A percentile compares a stretch with the other conserved stretches of the same genome.
Evolutionary conservation across 2,113 vertebrate species (phyloP).

Genomic region (Aegithalos caudatus): DNA sequence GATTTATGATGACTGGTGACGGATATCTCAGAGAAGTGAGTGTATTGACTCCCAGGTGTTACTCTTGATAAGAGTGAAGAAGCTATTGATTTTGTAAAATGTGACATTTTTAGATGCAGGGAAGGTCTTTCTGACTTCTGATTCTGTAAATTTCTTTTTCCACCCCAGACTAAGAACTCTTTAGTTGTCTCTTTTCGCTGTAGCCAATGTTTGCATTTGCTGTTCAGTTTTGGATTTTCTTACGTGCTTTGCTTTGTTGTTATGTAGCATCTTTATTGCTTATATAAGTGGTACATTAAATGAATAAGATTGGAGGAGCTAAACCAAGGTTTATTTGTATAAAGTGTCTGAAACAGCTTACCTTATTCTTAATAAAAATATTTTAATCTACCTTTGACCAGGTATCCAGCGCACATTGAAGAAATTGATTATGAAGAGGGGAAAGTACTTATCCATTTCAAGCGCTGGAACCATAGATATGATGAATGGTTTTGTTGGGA

Average conservation of each 20-base stretch:
- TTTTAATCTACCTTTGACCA: conserved; percentile 50
- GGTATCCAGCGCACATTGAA: conserved; percentile 94
- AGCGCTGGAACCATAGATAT: conserved; percentile 94
- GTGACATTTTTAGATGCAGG: background rate
- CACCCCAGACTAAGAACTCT: background rate
- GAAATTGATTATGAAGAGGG: conserved; percentile 94
- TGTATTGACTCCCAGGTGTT: background rate
- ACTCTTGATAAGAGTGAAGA: background rate
- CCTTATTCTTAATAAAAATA: background rate
- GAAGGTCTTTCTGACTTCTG: background rate
- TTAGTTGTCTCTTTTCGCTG: background rate
- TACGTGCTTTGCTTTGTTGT: background rate
- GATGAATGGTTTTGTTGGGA: conserved; percentile 98
- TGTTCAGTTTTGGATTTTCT: background rate
- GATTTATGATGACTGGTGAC: background rate
- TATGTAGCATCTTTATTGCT: background rate
- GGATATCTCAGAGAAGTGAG: background rate
- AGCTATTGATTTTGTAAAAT: background rate
- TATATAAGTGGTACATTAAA: background rate
- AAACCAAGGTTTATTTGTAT: background rate
- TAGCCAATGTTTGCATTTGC: background rate
- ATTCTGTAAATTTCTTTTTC: background rate
- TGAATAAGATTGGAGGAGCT: background rate
- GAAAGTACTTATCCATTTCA: conserved; percentile 91
- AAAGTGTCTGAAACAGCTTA: background rate